Conservation (phyloP, 2,888 invertebrate genomes). For the Hofmannophila pseudospretella region DNA sequence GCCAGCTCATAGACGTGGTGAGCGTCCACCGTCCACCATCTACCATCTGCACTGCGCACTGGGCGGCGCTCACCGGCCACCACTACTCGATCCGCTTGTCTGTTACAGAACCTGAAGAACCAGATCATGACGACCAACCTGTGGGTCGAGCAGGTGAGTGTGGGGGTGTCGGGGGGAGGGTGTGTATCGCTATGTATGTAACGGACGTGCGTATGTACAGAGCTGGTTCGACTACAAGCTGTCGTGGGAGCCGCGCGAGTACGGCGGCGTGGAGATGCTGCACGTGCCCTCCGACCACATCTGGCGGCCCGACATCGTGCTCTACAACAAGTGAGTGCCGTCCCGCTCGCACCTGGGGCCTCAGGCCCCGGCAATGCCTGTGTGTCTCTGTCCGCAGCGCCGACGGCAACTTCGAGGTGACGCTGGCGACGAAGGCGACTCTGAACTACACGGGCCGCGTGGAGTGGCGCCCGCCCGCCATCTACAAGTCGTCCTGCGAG, state of each 20-base stretch:
- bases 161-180: too few species aligned
- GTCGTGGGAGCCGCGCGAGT: conserved; percentile 96
- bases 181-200: too few species aligned
- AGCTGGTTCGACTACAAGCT: conserved; percentile 97
- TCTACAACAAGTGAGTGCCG: conserved; percentile 91
- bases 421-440: conserved; percentile 92
- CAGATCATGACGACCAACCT: conserved; percentile 97
- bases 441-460: conserved; percentile 93
- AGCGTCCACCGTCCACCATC: conserved; percentile 74
- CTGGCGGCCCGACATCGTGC: conserved; percentile 96
- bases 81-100: conserved; percentile 11
- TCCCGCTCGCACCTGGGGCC: not conserved
- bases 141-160: conserved; percentile 86
- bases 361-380: not conserved
- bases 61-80: too few species aligned
- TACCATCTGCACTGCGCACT: not conserved
- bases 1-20: conserved; percentile 98
- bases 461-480: conserved; percentile 97
- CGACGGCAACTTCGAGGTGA: conserved; percentile 95
- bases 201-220: conserved; percentile 65
- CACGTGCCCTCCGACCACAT: conserved; percentile 98
- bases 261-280: conserved; percentile 95
- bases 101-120: conserved; percentile 93
- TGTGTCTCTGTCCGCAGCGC: conserved; percentile 80
- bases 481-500: conserved; percentile 96